Percentiles rank a stretch among this genome's conserved stretches.
phyloP scores from a whole-genome alignment of 2,113 vertebrate genomes.

The Scalopus aquaticus region DNA sequence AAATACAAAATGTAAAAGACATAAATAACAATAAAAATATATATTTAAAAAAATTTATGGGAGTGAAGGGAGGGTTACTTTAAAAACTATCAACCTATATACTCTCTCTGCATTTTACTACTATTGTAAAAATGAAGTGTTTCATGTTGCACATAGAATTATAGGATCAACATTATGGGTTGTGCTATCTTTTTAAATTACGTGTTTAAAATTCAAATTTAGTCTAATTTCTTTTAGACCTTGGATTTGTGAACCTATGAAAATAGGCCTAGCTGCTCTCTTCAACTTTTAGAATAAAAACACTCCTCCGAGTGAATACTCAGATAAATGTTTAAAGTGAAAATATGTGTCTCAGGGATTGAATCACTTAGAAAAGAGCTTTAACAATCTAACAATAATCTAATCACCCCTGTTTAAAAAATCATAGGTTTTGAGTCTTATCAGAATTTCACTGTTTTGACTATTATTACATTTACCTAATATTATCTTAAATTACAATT shows the following conservation, averaged over 20 bases:
- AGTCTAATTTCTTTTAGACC: background rate
- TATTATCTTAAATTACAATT: constrained; percentile 16
- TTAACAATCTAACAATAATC: constrained; percentile 28
- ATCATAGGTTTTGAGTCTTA: constrained; percentile 10
- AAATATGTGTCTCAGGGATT: constrained; percentile 3
- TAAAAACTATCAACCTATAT: background rate
- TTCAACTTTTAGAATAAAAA: constrained; percentile 29
- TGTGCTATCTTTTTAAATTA: background rate
- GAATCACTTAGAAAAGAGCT: constrained; percentile 16
- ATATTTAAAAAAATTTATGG: no score
- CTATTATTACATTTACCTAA: background rate
- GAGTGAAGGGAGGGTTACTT: background rate
- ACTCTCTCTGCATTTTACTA: background rate
- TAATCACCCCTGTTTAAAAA: background rate
- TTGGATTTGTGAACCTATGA: background rate
- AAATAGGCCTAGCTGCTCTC: background rate
- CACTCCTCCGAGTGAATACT: background rate
- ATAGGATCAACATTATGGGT: background rate
- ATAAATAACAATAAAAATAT: no score
- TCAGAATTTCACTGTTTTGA: background rate
- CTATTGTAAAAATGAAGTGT: background rate
- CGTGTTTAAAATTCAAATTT: background rate
- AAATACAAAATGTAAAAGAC: no score
- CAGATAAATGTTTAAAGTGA: background rate
- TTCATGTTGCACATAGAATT: background rate